These are phyloP conservation scores for Unio delphinus DNA, from an alignment of 2,888 invertebrate species.

Conservation along the genomic window DNA sequence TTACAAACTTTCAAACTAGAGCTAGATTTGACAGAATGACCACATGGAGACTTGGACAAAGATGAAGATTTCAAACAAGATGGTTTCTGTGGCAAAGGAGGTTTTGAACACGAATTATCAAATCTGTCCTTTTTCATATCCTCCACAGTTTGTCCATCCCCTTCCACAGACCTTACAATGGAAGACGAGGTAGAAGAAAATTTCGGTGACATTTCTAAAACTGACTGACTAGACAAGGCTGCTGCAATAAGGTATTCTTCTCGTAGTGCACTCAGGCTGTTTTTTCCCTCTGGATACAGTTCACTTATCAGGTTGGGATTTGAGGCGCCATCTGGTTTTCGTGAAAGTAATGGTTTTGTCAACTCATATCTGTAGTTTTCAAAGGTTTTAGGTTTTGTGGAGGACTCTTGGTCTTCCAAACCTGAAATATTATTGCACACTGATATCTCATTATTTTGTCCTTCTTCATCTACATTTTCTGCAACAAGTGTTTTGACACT, in stretches of 20 bases:
- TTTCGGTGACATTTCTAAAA: constrained; percentile 18
- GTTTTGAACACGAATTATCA: constrained; percentile 39
- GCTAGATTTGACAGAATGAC: constrained; percentile 16
- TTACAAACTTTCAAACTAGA: constrained; percentile 36
- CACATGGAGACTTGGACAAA: constrained; percentile 13
- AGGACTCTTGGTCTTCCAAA: constrained; percentile 11
- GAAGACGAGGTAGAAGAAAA: constrained; percentile 23
- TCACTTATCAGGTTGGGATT: constrained; percentile 83
- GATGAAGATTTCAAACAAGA: constrained; percentile 34
- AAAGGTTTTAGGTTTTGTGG: constrained; percentile 1
- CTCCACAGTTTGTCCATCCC: constrained; percentile 35
- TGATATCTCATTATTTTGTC: constrained; percentile 11
- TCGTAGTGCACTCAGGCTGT: constrained; percentile 24
- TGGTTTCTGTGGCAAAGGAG: constrained; percentile 57
- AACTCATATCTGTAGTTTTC: constrained; percentile 23
- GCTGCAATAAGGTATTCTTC: constrained; percentile 33
- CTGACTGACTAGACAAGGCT: constrained; percentile 42
- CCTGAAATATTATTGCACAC: constrained; percentile 23
- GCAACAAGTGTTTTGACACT: constrained; percentile 44
- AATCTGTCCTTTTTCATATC: constrained; percentile 24
- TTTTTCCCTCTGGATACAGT: constrained; percentile 35
- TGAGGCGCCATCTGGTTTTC: constrained; percentile 88
- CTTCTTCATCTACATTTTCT: constrained; percentile 25
- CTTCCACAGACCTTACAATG: constrained; percentile 18
- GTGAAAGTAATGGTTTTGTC: constrained; percentile 36